Evolutionary conservation across 2,888 invertebrate species (phyloP).

Genomic region (Gastrophysa polygoni): DNA sequence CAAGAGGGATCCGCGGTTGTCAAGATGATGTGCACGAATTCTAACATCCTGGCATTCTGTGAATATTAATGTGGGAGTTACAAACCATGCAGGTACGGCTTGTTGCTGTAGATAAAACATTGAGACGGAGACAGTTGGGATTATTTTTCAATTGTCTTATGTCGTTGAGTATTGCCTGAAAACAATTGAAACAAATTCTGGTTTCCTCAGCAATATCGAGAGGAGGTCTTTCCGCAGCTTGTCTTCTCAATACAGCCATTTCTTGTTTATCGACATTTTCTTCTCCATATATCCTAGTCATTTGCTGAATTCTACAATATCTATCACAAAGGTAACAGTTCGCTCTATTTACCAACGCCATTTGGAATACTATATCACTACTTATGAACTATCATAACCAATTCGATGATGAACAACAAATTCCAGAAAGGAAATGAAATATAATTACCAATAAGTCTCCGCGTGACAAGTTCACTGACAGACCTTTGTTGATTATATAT

Average conservation of each 20-base stretch:
- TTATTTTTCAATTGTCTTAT: conserved; percentile 1
- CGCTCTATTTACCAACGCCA: not conserved
- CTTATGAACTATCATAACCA: not conserved
- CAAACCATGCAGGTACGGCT: conserved; percentile 5
- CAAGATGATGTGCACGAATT: not conserved
- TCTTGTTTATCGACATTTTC: not conserved
- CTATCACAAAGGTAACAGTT: not conserved
- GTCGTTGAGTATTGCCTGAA: conserved; percentile 2
- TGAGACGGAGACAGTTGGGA: conserved; percentile 3
- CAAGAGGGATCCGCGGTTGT: not conserved
- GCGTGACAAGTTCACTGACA: conserved; percentile 3
- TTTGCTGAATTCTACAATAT: conserved; percentile 4
- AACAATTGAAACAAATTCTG: conserved; percentile 6
- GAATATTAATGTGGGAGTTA: conserved; percentile 6
- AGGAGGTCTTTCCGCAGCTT: conserved; percentile 5
- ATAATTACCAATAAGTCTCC: not conserved
- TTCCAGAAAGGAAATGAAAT: not conserved
- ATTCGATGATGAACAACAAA: conserved; percentile 1
- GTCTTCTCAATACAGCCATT: conserved; percentile 1
- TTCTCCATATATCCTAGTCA: conserved; percentile 4
- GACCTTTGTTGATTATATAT: conserved; percentile 1
- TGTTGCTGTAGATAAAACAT: conserved; percentile 6
- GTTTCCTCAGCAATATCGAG: conserved; percentile 4
- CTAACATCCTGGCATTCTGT: not conserved
- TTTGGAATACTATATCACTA: conserved; percentile 4